Evolutionary conservation across 92 coral and sea anemone genomes (phyloP).

Genomic region (Phymanthus crucifer): DNA sequence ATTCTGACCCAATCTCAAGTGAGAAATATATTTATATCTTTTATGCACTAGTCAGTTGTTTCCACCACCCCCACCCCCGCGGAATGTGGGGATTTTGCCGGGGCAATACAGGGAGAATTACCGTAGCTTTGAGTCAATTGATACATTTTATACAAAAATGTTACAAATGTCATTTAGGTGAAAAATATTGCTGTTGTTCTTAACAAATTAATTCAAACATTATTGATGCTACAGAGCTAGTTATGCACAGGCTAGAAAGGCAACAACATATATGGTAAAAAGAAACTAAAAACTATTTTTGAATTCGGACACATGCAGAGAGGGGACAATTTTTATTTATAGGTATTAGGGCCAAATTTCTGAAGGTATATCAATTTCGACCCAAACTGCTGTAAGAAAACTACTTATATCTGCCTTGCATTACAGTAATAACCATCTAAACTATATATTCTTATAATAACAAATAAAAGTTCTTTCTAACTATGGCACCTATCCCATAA

Average conservation of each 20-base stretch:
- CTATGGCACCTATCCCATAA: slow-evolving; percentile 3
- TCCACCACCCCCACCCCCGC: slow-evolving; percentile 17
- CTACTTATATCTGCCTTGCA: slow-evolving; percentile 14
- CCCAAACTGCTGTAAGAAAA: slow-evolving; percentile 5
- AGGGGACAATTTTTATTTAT: slow-evolving; percentile 1
- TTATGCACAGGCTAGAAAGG: slow-evolving; percentile 14
- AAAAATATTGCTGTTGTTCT: slow-evolving; percentile 3
- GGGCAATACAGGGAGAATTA: no score
- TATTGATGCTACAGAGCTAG: slow-evolving; percentile 12
- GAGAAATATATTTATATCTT: slow-evolving; percentile 18
- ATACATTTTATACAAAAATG: slow-evolving; percentile 19
- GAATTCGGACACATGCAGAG: slow-evolving; percentile 15
- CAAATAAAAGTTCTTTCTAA: background rate
- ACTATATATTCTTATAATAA: slow-evolving; percentile 3
- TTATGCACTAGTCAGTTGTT: slow-evolving; percentile 1
- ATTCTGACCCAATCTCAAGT: slow-evolving; percentile 11
- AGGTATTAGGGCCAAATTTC: slow-evolving; percentile 9
- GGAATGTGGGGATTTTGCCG: no score
- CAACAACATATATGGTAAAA: slow-evolving; percentile 5
- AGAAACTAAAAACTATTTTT: background rate
- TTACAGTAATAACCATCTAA: slow-evolving; percentile 10
- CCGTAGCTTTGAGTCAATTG: slow-evolving; percentile 9
- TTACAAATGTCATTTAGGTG: slow-evolving; percentile 13
- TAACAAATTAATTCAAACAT: slow-evolving; percentile 9
- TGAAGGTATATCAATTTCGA: slow-evolving; percentile 14